Conservation (phyloP, 2,797 vertebrate species). For the Phrynocephalus guinanensis region DNA sequence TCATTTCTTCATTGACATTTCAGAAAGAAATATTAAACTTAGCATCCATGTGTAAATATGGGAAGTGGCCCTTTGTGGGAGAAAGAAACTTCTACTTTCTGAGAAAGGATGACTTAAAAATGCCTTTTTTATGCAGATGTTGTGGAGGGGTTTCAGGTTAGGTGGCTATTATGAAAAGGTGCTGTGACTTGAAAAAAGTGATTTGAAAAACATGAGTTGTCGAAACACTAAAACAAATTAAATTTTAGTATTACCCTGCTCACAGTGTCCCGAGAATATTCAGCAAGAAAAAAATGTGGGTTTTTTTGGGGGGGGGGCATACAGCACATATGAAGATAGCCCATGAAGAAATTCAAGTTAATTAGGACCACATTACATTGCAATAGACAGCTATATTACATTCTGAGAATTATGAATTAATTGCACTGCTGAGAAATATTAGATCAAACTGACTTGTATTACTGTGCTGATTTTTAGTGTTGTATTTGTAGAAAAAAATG, state of each 20-base stretch:
- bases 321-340: rapidly evolving
- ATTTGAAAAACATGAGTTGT: neutral
- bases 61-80: too few species aligned
- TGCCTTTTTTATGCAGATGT: too few species aligned
- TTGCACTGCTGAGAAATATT: neutral
- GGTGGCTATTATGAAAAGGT: too few species aligned
- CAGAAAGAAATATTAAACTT: too few species aligned
- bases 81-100: too few species aligned
- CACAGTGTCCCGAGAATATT: neutral
- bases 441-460: neutral
- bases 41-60: too few species aligned
- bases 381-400: neutral
- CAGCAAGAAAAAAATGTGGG: neutral
- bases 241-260: neutral
- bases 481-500: constrained; percentile 21
- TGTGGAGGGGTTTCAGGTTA: too few species aligned
- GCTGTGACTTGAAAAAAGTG: too few species aligned
- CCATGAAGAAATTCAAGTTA: neutral
- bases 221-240: neutral
- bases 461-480: constrained; percentile 28
- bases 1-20: too few species aligned
- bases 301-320: rapidly evolving
- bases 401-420: neutral
- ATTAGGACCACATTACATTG: neutral
- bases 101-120: too few species aligned